A percentile compares a stretch with the other conserved stretches of the same genome.
phyloP scores from a whole-genome alignment of 2,888 invertebrate genomes.

The Lypha dubia region DNA sequence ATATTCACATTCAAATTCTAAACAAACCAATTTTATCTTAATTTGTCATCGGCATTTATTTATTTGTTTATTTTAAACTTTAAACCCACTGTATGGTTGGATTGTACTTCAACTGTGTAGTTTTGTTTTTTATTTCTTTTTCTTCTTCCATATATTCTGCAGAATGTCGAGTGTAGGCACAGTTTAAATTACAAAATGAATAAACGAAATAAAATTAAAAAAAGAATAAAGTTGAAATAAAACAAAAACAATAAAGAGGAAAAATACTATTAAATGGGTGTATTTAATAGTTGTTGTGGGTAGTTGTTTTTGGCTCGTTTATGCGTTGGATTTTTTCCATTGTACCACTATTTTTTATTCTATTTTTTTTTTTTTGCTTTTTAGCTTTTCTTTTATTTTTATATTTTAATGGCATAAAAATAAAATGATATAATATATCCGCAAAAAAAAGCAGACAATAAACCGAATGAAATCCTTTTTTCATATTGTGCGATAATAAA shows the following conservation, averaged over 20 bases:
- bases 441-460: constrained; percentile 64
- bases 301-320: constrained; percentile 62
- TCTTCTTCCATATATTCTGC: constrained; percentile 24
- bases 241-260: constrained; percentile 45
- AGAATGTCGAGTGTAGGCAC: constrained; percentile 61
- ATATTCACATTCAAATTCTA: neutral
- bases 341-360: constrained; percentile 29
- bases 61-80: neutral
- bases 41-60: neutral
- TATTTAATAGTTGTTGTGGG: constrained; percentile 74
- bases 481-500: constrained; percentile 22
- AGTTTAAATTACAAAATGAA: constrained; percentile 79
- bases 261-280: constrained; percentile 80
- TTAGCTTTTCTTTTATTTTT: constrained; percentile 5
- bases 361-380: constrained; percentile 27
- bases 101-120: constrained; percentile 42
- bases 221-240: constrained; percentile 29
- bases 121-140: neutral
- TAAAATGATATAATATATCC: constrained; percentile 63
- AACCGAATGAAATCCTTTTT: constrained; percentile 65
- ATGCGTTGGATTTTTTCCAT: constrained; percentile 55
- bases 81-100: constrained; percentile 36
- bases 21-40: neutral
- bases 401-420: constrained; percentile 64
- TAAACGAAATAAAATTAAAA: constrained; percentile 55